These are phyloP conservation scores for Drosophila murphyi DNA, from an alignment of 1,140 invertebrate species.

Conservation along the genomic window DNA sequence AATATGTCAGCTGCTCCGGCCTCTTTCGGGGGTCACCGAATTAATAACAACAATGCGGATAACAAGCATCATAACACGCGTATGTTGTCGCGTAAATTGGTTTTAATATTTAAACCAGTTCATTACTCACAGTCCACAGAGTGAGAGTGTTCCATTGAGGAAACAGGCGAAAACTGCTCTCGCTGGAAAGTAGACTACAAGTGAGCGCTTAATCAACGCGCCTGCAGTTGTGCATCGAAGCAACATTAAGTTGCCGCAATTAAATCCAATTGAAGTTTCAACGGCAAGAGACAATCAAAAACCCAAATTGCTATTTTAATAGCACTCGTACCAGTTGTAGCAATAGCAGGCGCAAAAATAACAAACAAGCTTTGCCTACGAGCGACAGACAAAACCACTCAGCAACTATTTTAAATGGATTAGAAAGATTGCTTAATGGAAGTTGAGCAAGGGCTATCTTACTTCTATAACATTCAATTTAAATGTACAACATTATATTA, in stretches of 20 bases:
- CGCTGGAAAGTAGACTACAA: slow-evolving; percentile 40
- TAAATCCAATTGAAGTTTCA: slow-evolving; percentile 47
- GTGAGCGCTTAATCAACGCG: slow-evolving; percentile 52
- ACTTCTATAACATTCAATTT: too few relatives aligned
- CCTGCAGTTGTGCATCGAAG: neutral
- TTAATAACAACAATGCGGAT: slow-evolving; percentile 58
- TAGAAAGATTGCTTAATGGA: too few relatives aligned
- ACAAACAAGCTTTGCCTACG: too few relatives aligned
- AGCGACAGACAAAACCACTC: too few relatives aligned
- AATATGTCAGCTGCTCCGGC: slow-evolving; percentile 74
- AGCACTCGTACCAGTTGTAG: too few relatives aligned
- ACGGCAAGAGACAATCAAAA: too few relatives aligned
- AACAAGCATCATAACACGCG: slow-evolving; percentile 77
- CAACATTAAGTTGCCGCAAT: slow-evolving; percentile 23
- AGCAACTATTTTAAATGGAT: too few relatives aligned
- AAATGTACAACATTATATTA: too few relatives aligned
- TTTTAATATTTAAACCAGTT: slow-evolving; percentile 82
- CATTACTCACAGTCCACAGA: slow-evolving; percentile 60
- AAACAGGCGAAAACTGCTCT: slow-evolving; percentile 3
- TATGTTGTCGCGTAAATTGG: slow-evolving; percentile 82
- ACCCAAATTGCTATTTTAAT: neutral
- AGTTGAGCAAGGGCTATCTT: too few relatives aligned
- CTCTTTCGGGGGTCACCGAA: slow-evolving; percentile 28
- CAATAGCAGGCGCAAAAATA: too few relatives aligned
- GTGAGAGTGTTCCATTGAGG: neutral